Evolutionary conservation across 2,888 invertebrate genomes (phyloP), one percentile per base, ranked within the genome.

Genomic region (Synergus umbraculus): DNA sequence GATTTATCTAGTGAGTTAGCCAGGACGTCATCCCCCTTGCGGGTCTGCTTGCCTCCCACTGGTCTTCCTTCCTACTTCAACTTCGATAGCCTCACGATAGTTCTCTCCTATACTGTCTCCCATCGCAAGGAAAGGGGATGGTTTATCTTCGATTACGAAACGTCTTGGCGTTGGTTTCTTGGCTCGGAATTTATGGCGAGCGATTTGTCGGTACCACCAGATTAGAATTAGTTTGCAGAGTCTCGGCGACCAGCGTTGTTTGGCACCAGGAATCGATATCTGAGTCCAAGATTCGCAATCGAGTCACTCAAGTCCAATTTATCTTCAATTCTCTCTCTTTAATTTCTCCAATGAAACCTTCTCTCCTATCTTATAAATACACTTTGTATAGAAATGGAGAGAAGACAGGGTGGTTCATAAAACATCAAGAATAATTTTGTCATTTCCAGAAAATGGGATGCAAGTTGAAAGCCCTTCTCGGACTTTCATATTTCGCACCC

Each of bases 91-190:
- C 85, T 83, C 83, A 85, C 86, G 87, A 89, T 89, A 89, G 87
- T 88, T 86, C 86, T 83, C 82, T 87, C 84, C 85, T 78, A 79
- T 76, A 83, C 78, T 77, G 81, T 76, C 79, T 81, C 76, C 79
- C 54, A 81, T 69, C 18, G 44, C 65, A 44, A 81, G 79, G 76
- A 80, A 83, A 82, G 82, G 77, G 82, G 83, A 78, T 79, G 88
- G 91, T 91, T 92, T 92, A 90, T 91, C 92, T 91, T 91, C 92
- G 91, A 92, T 92, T 92, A 89, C 90, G 88, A 85, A 90, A 87
- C 86, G 90, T 91, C 91, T 89, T 87, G 89, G 89, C 88, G 87
- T 87, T 89, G 88, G 89, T 89, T 91, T 88, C 90, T 89, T 89
- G 89, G 85, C 86, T 84, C 86, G 84, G 87, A 83, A 92, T 92